Evolutionary conservation across 2,113 vertebrate genomes (phyloP).

Genomic region (Rhinoptilus africanus): DNA sequence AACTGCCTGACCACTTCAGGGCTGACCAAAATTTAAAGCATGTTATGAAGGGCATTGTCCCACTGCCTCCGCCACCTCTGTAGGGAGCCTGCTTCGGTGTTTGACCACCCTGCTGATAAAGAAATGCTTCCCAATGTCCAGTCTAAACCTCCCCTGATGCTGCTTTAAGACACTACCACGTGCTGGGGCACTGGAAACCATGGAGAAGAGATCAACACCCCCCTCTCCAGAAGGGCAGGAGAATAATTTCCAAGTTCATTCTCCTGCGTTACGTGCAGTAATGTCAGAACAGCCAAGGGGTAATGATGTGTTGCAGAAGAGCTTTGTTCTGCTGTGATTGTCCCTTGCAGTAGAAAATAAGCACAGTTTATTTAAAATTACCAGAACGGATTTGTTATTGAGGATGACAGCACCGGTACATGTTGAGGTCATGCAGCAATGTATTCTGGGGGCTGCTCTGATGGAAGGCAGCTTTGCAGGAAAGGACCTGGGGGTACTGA

Average conservation of each 20-base stretch:
- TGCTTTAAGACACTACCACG: not conserved
- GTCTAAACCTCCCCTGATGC: not conserved
- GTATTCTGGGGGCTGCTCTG: not conserved
- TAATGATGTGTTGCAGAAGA: not conserved
- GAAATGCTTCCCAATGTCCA: not conserved
- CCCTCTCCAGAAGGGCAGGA: not conserved
- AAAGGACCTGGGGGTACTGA: not conserved
- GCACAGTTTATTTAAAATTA: not conserved
- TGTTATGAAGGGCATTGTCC: accelerated
- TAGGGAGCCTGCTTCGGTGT: not conserved
- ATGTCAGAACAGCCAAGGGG: not conserved
- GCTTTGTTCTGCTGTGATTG: not conserved
- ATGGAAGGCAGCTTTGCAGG: not conserved
- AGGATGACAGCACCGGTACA: not conserved
- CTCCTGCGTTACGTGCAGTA: not conserved
- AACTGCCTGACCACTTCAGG: not conserved
- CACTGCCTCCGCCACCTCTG: not conserved
- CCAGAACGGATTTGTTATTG: not conserved
- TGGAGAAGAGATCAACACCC: not conserved
- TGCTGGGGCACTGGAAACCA: not conserved
- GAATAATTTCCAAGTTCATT: not conserved
- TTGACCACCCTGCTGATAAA: not conserved
- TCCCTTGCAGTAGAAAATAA: not conserved
- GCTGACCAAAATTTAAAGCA: not conserved
- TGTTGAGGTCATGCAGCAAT: not conserved